Evolutionary conservation across 2,888 invertebrate species (phyloP), one percentile per base, ranked within the genome.

Genomic region (Epinotia ramella): DNA sequence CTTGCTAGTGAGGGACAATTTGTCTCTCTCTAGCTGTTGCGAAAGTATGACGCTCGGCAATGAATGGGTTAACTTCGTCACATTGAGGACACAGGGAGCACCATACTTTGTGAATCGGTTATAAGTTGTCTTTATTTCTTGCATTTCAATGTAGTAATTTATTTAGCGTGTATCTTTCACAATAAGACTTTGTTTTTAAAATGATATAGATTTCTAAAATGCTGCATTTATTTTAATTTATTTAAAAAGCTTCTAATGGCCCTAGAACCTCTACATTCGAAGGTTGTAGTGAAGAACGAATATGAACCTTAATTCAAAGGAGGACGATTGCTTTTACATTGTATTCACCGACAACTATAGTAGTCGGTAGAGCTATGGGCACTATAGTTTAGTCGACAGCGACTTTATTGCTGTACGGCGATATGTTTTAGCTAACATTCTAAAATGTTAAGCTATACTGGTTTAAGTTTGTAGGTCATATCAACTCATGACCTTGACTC

Each of bases 81-180:
- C 33, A 7, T 33, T 33, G 4, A 40, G 40, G 2, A 40, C 9
- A 9, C 40, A 40, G 40, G 40, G 9, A 9, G 9, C 40, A 46
- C 3, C 59, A 12, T 18, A 56, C 56, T 56, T 68, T 68, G 24
- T 68, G 44, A 59, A 59, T 65, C 46, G 59, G 60, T 66, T 59
- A 67, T 66, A 67, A 73, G 62, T 67, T 57, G 18, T 62, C 67
- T 44, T 2, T 65, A 28, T 59, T 40, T 69, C 28, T 64, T 69
- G 63, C 46, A 57, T 74, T 74, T 74, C 33, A 28, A 57, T 64
- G 57, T 74, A 74, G 63, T 74, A 69, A 69, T 74, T 74, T 74
- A 69, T 53, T 69, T 69, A 69, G 69, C 57, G 44, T 59, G 13
- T 57, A 13, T 53, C 33, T 57, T 4, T 57, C 53, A 9, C 9